These are phyloP conservation scores for Proterorhinus semilunaris DNA, from an alignment of 2,113 vertebrate species.

Conservation along the genomic window DNA sequence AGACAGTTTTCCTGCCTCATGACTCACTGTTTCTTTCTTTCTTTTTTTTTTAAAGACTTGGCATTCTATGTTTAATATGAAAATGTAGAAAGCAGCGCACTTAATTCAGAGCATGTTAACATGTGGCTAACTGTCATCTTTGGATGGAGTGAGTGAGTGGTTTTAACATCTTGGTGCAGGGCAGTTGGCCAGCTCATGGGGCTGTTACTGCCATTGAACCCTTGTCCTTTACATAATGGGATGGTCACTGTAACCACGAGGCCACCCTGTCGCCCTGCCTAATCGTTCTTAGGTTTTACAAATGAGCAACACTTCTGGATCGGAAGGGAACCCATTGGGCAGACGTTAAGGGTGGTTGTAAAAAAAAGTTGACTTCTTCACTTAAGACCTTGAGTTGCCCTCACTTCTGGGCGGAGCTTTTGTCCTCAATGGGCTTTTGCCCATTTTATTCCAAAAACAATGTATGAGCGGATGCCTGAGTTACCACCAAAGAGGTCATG, in stretches of 20 bases:
- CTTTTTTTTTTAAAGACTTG: conserved; percentile 35
- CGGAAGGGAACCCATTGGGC: conserved; percentile 72
- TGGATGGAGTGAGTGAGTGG: conserved; percentile 36
- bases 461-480: conserved; percentile 30
- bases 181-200: conserved; percentile 31
- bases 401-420: conserved; percentile 66
- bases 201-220: conserved; percentile 63
- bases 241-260: conserved; percentile 50
- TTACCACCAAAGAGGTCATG: conserved; percentile 18
- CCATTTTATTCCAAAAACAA: conserved; percentile 68
- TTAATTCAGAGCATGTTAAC: conserved; percentile 46
- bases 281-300: conserved; percentile 65
- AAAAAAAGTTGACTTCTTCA: conserved; percentile 54
- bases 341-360: conserved; percentile 63
- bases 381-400: conserved; percentile 63
- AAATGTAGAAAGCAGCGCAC: conserved; percentile 51
- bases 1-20: conserved; percentile 54
- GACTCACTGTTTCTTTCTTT: conserved; percentile 58
- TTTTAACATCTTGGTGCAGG: conserved; percentile 41
- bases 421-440: conserved; percentile 59
- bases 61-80: conserved; percentile 49
- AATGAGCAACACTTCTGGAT: conserved; percentile 68
- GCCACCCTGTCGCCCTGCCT: conserved; percentile 45
- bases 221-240: conserved; percentile 61
- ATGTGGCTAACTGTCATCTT: conserved; percentile 47